Evolutionary conservation across 2,797 vertebrate genomes (phyloP), one percentile per base, ranked within the genome.

Genomic region (Rhinichthys osculus): DNA sequence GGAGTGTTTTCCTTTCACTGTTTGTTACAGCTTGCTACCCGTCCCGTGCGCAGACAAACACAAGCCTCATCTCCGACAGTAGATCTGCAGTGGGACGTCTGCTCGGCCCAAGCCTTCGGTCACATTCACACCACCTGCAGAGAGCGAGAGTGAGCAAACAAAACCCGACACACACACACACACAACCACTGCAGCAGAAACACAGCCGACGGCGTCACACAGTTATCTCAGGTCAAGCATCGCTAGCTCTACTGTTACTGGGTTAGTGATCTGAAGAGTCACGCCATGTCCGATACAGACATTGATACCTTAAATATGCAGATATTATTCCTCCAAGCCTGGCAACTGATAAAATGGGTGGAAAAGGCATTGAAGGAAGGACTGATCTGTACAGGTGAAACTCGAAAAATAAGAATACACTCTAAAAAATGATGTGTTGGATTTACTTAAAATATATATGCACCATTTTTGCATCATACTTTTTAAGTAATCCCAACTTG

Each of bases 91-190:
- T 14, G 78, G 10, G 71, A 67, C 42, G 27, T 19, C 30, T 30
- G 30, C 77, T 33, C 42, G 23, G 62, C 78, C 78, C 38, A 69
- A 69, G 23, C 23, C 79, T 70, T 70, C 50, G 54, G 66, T 38
- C 10, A 13, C 3, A 70, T 35, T 16, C 52, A 27, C 64, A 69
- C 7, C 64, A 54, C 66, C 64, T 70, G 33, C 79, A 54, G 79
- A 54, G 44, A 69, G 44, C 6, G 57, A 76, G 47, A 38, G 2
- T 23, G 17, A 77, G 30, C 21, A 8, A 27, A 79, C 35, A 64
- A 11, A 44, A 38, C 33, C 62, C 4, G 0, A 66, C 40, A 44
- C 44, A 47, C 44, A 47, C 42, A 42, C 44, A 73, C 70, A 71
- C 44, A n/a, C 64, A 21, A 14, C 2, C 21, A 42, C 69, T 40